A percentile compares a stretch with the other conserved stretches of the same genome.
These are phyloP conservation scores for Aproaerema taeniolella DNA, from an alignment of 2,888 invertebrate genomes.

Conservation along the genomic window DNA sequence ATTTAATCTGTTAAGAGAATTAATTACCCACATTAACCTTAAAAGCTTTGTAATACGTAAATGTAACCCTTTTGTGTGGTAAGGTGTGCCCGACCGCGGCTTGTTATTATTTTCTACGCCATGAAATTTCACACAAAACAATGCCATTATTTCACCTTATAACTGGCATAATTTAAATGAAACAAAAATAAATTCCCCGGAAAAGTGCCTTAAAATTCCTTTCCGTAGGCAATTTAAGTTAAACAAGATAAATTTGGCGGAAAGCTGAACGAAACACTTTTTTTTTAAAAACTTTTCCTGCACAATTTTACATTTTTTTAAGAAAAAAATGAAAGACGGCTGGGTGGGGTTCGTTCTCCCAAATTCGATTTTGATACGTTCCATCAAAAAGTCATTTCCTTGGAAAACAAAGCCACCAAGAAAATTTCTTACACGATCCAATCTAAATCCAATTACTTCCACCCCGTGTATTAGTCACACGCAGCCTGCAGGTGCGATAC, in stretches of 20 bases:
- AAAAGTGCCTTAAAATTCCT: slow-evolving; percentile 10
- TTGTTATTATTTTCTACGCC: slow-evolving; percentile 37
- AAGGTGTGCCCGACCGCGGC: slow-evolving; percentile 28
- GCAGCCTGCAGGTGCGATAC: slow-evolving; percentile 36
- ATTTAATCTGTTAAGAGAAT: slow-evolving; percentile 27
- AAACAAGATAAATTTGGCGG: slow-evolving; percentile 14
- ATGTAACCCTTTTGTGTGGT: slow-evolving; percentile 35
- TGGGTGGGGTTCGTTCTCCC: slow-evolving; percentile 19
- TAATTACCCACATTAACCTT: slow-evolving; percentile 43
- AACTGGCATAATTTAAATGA: slow-evolving; percentile 22
- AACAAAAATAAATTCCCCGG: slow-evolving; percentile 13
- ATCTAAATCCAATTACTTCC: slow-evolving; percentile 71
- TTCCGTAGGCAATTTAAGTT: slow-evolving; percentile 12
- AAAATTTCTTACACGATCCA: slow-evolving; percentile 68
- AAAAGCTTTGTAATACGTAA: slow-evolving; percentile 41
- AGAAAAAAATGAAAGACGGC: slow-evolving; percentile 15
- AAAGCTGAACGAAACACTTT: slow-evolving; percentile 10
- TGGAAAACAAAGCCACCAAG: slow-evolving; percentile 58
- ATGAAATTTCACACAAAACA: slow-evolving; percentile 27
- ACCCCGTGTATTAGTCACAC: slow-evolving; percentile 46
- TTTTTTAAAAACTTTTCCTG: slow-evolving; percentile 17
- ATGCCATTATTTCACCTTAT: slow-evolving; percentile 27
- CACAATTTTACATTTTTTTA: slow-evolving; percentile 16
- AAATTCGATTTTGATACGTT: slow-evolving; percentile 65
- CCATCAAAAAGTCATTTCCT: slow-evolving; percentile 68